Evolutionary conservation across 2,113 vertebrate species (phyloP).

Genomic region (Nestor notabilis): DNA sequence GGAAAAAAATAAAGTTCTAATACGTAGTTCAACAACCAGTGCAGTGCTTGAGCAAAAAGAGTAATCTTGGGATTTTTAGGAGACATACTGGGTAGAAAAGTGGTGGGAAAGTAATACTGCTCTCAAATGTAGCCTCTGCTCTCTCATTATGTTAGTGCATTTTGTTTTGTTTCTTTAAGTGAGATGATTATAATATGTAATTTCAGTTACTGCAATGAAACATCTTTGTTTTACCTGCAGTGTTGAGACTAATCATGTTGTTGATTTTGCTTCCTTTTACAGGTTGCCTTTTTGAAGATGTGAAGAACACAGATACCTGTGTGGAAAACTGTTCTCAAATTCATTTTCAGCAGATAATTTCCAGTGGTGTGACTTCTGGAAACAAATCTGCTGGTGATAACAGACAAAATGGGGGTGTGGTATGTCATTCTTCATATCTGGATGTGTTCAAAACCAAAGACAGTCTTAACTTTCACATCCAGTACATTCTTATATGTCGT

Average conservation of each 20-base stretch:
- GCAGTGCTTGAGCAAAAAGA: not conserved
- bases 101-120: not conserved
- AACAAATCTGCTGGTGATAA: not conserved
- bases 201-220: not conserved
- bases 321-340: not conserved
- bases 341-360: not conserved
- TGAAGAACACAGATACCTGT: not conserved
- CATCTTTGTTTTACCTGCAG: not conserved
- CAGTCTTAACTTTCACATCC: not conserved
- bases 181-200: not conserved
- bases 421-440: not conserved
- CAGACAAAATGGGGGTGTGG: not conserved
- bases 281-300: constrained; percentile 83
- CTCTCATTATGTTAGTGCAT: not conserved
- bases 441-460: not conserved
- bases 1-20: not conserved
- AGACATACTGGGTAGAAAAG: not conserved
- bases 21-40: not conserved
- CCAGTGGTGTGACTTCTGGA: not conserved
- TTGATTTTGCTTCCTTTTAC: constrained; percentile 28
- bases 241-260: not conserved
- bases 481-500: not conserved
- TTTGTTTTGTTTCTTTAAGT: not conserved
- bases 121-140: not conserved
- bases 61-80: not conserved